phyloP scores from a whole-genome alignment of 30 jellyfish, hydroid and myxozoan species.

The Pelagia noctiluca region DNA sequence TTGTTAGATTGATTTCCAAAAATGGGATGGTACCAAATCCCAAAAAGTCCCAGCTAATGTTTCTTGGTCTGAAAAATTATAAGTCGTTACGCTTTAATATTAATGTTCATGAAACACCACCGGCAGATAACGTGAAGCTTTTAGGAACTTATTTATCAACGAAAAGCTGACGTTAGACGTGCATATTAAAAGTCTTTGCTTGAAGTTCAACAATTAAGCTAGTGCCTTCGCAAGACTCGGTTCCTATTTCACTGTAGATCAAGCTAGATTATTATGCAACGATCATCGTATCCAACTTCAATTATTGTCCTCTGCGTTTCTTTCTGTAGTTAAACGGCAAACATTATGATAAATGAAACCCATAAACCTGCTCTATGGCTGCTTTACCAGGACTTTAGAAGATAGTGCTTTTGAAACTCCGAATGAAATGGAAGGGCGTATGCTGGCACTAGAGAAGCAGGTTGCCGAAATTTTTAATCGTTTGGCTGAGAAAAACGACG shows the following conservation, averaged over 20 bases:
- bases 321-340: conserved; percentile 31
- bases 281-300: conserved; percentile 30
- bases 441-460: too few relatives aligned
- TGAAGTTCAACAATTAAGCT: conserved; percentile 21
- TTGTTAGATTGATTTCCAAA: conserved; percentile 43
- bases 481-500: too few relatives aligned
- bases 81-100: conserved; percentile 12
- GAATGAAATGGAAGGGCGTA: too few relatives aligned
- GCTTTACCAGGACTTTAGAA: conserved; percentile 43
- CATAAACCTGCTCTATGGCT: conserved; percentile 47
- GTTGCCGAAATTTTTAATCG: too few relatives aligned
- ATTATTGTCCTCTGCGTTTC: conserved; percentile 45
- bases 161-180: conserved; percentile 7
- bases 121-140: too few relatives aligned
- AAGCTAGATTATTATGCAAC: conserved; percentile 23
- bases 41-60: conserved; percentile 54
- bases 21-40: conserved; percentile 61
- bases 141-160: conserved; percentile 31
- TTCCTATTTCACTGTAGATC: conserved; percentile 3
- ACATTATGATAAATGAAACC: conserved; percentile 20
- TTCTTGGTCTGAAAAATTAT: conserved; percentile 29
- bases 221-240: conserved; percentile 31
- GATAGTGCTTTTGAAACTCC: too few relatives aligned
- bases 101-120: too few relatives aligned
- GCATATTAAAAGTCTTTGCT: conserved; percentile 2